Base-by-base conservation (phyloP, 2,888 invertebrate genomes). In the Amorpha juglandis region DNA sequence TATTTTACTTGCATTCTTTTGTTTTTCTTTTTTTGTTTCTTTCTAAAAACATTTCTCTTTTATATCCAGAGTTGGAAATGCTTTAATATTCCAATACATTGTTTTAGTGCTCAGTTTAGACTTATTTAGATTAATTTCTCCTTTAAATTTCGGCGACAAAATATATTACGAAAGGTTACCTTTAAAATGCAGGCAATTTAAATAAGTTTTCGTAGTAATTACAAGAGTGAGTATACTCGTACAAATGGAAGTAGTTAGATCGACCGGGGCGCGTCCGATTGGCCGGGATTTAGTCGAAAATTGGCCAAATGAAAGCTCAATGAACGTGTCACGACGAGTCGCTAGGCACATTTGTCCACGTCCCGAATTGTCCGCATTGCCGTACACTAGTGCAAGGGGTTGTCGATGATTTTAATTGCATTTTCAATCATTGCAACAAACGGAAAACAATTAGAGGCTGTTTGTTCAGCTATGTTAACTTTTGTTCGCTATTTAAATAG, bases 241-340 rank as follows among this genome's bases (percentile, higher is more conserved):
- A 75, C 78, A 80, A 89, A 85, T 81, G 81, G 84, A 75, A 77
- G 80, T 82, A 86, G 84, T 87, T 86, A 85, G 83, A 74, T 74
- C 73, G 70, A 72, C 71, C 78, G 72, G 74, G 74, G 74, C 74
- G 80, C 79, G 78, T 85, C 85, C 88, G 88, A 91, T 89, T 88
- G 89, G 88, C 80, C 80, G 83, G 88, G 90, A 89, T 91, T 91
- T 90, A 87, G 88, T 86, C 87, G 91, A 91, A 90, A 92, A 91
- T 92, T 91, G 90, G 86, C 89, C 91, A 90, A 92, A 92, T 91
- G 91, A 92, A 91, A 90, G 91, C 92, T 90, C 92, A 90, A 91
- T 92, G 92, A 90, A 91, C 90, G 91, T 90, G 92, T 91, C 92
- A 91, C 87, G 82, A 83, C 81, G 87, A 88, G 79, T 89, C 87